These are phyloP conservation scores for Spea multiplicata DNA, from an alignment of 2,113 vertebrate species.

Conservation along the genomic window DNA sequence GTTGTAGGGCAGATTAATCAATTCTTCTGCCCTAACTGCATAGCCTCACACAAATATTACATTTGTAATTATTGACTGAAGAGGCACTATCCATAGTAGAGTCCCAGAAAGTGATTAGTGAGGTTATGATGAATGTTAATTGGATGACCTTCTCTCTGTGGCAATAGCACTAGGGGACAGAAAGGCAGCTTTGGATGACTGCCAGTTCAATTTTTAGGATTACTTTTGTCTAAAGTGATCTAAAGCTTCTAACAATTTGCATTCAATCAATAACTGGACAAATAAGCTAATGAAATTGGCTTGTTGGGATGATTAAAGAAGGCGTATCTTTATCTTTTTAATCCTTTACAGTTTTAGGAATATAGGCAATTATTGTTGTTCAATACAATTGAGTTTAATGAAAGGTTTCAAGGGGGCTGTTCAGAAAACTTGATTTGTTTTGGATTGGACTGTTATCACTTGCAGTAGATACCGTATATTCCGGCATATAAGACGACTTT, in stretches of 20 bases:
- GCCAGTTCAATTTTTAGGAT: conserved; percentile 47
- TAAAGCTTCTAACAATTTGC: conserved; percentile 38
- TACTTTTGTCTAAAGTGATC: conserved; percentile 32
- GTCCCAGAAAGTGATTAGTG: conserved; percentile 25
- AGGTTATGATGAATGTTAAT: conserved; percentile 44
- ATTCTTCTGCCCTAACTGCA: conserved; percentile 14
- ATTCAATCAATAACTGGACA: conserved; percentile 45
- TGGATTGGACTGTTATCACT: neutral
- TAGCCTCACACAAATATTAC: conserved; percentile 27
- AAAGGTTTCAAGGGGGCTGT: conserved; percentile 29
- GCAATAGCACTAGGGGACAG: conserved; percentile 8
- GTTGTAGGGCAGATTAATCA: conserved; percentile 12
- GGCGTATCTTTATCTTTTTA: conserved; percentile 40
- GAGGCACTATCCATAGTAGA: conserved; percentile 11
- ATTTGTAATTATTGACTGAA: conserved; percentile 41
- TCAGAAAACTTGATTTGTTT: neutral
- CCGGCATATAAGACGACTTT: too few species aligned
- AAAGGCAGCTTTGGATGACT: conserved; percentile 28
- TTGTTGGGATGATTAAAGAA: conserved; percentile 45
- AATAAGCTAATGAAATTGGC: conserved; percentile 47
- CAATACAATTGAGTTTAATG: conserved; percentile 36
- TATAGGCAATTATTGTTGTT: conserved; percentile 43
- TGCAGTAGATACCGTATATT: neutral
- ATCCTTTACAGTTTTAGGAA: conserved; percentile 37
- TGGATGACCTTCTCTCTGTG: conserved; percentile 22